These are phyloP conservation scores for Anthopleura sola DNA, from an alignment of 64 coral and sea anemone genomes.

Conservation along the genomic window DNA sequence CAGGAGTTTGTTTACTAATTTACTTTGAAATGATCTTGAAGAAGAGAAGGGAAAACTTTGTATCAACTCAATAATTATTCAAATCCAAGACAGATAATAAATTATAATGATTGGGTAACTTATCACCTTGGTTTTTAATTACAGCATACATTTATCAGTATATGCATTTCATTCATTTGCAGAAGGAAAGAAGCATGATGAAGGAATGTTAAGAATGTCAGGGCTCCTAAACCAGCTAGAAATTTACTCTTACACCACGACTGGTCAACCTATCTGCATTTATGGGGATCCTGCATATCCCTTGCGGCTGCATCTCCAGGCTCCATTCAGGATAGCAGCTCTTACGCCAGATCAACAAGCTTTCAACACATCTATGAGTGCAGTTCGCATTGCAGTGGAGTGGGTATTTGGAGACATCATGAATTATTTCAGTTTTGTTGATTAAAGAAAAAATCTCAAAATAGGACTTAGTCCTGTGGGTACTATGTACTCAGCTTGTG, in stretches of 20 bases:
- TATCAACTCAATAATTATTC: no score
- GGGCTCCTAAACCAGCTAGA: conserved; percentile 2
- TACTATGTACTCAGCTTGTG: conserved; percentile 21
- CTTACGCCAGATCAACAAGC: conserved; percentile 1
- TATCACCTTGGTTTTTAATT: no score
- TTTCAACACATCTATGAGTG: conserved; percentile 20
- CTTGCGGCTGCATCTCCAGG: background rate
- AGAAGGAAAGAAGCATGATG: no score
- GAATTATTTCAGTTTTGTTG: conserved; percentile 6
- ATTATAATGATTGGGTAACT: no score
- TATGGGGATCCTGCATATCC: conserved; percentile 31
- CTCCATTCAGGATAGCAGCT: background rate
- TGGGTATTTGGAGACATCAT: conserved; percentile 25
- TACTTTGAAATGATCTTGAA: no score
- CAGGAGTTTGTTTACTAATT: no score
- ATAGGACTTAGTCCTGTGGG: conserved; percentile 23
- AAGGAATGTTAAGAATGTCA: no score
- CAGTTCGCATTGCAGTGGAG: conserved; percentile 13
- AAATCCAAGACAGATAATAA: no score
- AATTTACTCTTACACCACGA: background rate
- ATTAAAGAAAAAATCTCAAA: conserved; percentile 18
- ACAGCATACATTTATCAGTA: no score
- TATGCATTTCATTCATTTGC: no score
- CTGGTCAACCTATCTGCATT: background rate
- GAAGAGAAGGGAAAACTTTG: no score